Base-by-base conservation (phyloP, 2,797 vertebrate species). In the Danio tinwini region DNA sequence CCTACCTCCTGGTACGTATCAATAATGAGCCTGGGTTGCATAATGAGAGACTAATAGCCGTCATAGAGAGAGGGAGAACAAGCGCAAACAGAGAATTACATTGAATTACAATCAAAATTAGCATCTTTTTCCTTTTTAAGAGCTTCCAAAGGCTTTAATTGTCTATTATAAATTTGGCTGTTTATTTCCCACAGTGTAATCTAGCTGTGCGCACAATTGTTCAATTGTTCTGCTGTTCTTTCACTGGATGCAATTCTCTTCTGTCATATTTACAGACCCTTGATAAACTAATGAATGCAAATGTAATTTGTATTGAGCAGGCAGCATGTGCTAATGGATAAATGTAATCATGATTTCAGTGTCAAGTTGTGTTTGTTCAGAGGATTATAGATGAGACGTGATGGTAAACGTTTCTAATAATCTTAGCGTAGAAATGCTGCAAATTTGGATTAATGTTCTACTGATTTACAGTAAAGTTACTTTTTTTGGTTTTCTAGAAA, bases 111-210 rank as follows among this genome's bases (percentile, higher is more conserved):
- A 69, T 39, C 49, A n/a, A 52, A 52, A 52, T 69, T n/a, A 52
- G 6, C 37, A 70, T 68, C 65, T 68, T 71, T 55, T 12, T 68
- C 1, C 14, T 16, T 69, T 16, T 50, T 49, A 16, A 49, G 14
- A 21, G 52, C 12, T 71, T 56, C n/a, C 9, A 55, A 71, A 42
- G n/a, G n/a, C n/a, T 71, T 21, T 19, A 42, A 44, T 44, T 19
- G 39, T 55, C 40, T 53, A 71, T 55, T 53, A 55, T 55, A 71
- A 8, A 55, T 55, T 0, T 71, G 37, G 11, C 37, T 71, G 68
- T 71, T 71, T 70, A 55, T 71, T 55, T 71, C 37, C 50, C 11
- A 13, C 52, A 17, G 52, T 42, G 50, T 71, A 42, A 42, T 42
- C n/a, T 7, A 55, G 40, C n/a, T 55, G 37, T 55, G 50, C 49